phyloP scores from a whole-genome alignment of 2,888 invertebrate species.

The Notodonta dromedarius region DNA sequence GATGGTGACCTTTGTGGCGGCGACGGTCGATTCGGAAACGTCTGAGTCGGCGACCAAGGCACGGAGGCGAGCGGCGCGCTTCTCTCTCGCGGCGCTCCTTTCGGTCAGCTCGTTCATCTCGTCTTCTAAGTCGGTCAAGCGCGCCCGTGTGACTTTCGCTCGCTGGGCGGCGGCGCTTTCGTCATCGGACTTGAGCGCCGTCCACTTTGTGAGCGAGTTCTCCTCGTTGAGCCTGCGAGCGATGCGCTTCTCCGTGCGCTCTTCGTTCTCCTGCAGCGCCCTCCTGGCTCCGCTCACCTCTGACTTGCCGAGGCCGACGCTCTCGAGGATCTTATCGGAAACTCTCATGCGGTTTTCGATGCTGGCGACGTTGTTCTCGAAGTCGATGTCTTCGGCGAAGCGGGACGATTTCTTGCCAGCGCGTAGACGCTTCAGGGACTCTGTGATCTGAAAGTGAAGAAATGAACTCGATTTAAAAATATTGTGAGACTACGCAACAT shows the following conservation, averaged over 20 bases:
- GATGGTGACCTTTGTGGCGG: constrained; percentile 68
- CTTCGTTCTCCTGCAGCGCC: constrained; percentile 76
- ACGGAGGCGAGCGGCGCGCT: constrained; percentile 87
- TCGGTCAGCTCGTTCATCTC: constrained; percentile 90
- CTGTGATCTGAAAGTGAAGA: constrained; percentile 81
- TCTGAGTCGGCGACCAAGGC: constrained; percentile 87
- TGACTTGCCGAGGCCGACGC: constrained; percentile 85
- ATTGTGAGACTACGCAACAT: no score
- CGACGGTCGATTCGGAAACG: constrained; percentile 58
- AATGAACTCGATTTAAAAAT: not conserved
- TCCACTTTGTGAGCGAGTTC: constrained; percentile 85
- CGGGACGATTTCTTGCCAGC: constrained; percentile 85
- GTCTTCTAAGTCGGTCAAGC: constrained; percentile 88
- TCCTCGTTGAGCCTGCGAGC: constrained; percentile 73
- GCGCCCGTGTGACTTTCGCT: constrained; percentile 87
- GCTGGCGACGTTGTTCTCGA: constrained; percentile 84
- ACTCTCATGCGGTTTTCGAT: constrained; percentile 84
- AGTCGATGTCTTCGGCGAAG: constrained; percentile 86
- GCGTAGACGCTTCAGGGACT: constrained; percentile 84
- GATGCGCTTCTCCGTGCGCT: constrained; percentile 77
- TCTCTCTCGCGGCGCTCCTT: constrained; percentile 88
- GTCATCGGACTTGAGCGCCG: constrained; percentile 81
- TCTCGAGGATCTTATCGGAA: constrained; percentile 86
- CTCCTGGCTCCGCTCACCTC: constrained; percentile 78
- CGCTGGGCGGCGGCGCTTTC: constrained; percentile 85